These are phyloP conservation scores for Sebastes iracundus DNA, from an alignment of 2,797 vertebrate genomes.

Conservation along the genomic window DNA sequence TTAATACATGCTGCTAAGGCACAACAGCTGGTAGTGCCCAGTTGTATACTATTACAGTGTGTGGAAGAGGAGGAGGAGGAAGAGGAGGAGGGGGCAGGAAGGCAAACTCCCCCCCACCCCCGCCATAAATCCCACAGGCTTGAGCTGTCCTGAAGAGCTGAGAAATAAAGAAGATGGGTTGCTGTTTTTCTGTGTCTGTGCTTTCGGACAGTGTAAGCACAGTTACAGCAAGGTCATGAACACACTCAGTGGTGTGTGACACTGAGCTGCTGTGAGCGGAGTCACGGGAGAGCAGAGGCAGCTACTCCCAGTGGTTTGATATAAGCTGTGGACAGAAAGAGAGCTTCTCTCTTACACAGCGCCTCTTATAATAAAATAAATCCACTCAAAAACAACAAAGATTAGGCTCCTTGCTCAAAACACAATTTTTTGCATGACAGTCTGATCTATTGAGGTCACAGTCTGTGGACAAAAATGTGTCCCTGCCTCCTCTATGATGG, in stretches of 20 bases:
- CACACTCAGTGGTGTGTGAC: slow-evolving; percentile 32
- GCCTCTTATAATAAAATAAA: neutral
- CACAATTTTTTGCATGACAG: neutral
- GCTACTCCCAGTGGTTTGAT: slow-evolving; percentile 29
- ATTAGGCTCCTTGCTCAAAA: neutral
- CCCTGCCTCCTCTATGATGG: neutral
- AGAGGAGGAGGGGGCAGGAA: neutral
- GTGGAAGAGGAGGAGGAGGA: neutral
- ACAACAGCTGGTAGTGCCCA: slow-evolving; percentile 66
- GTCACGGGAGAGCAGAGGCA: slow-evolving; percentile 40
- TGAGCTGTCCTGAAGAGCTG: slow-evolving; percentile 29
- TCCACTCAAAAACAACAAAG: neutral
- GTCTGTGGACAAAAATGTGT: neutral
- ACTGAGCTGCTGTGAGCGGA: slow-evolving; percentile 42
- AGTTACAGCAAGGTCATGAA: slow-evolving; percentile 41
- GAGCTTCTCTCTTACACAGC: neutral
- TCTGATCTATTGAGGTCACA: neutral
- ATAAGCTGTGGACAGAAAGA: slow-evolving; percentile 36
- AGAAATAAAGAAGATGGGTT: slow-evolving; percentile 1
- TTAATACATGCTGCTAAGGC: slow-evolving; percentile 51
- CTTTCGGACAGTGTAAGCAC: neutral
- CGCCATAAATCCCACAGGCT: slow-evolving; percentile 36
- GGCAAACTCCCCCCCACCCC: neutral
- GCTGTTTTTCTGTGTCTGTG: neutral
- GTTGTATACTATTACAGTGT: slow-evolving; percentile 22